These are phyloP conservation scores for Caenorhabditis macrosperma DNA, from an alignment of 2,888 invertebrate genomes.

Conservation along the genomic window DNA sequence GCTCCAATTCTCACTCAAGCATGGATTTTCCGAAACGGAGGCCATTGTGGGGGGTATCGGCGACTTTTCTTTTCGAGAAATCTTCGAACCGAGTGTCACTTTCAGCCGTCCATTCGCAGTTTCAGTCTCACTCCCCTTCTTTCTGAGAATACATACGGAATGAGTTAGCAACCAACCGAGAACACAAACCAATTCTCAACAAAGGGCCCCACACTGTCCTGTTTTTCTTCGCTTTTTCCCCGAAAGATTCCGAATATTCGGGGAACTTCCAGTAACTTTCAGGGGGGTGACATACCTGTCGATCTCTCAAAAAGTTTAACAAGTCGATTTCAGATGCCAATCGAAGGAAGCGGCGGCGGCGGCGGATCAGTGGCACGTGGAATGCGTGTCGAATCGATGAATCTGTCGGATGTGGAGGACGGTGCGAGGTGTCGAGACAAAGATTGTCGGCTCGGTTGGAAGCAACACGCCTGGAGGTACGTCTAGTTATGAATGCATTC, in stretches of 20 bases:
- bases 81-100: background rate
- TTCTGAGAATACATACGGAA: background rate
- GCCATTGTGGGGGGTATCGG: background rate
- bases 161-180: background rate
- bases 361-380: constrained; percentile 37
- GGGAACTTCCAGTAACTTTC: too few species aligned
- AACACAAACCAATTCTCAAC: too few species aligned
- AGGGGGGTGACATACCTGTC: too few species aligned
- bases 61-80: background rate
- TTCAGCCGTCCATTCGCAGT: background rate
- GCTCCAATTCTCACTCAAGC: constrained; percentile 39
- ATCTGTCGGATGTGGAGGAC: constrained; percentile 50
- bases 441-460: constrained; percentile 57
- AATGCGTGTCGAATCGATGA: constrained; percentile 47
- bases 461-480: constrained; percentile 60
- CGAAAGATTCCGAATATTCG: too few species aligned
- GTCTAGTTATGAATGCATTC: constrained; percentile 48
- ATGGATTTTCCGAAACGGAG: constrained; percentile 15
- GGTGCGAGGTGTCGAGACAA: constrained; percentile 50
- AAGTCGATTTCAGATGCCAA: constrained; percentile 45
- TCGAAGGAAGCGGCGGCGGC: constrained; percentile 12
- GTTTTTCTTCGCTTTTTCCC: too few species aligned
- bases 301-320: background rate
- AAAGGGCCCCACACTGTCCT: too few species aligned
- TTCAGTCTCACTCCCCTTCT: background rate